Base-by-base conservation (phyloP, 2,113 vertebrate species). In the Bagarius yarrelli region DNA sequence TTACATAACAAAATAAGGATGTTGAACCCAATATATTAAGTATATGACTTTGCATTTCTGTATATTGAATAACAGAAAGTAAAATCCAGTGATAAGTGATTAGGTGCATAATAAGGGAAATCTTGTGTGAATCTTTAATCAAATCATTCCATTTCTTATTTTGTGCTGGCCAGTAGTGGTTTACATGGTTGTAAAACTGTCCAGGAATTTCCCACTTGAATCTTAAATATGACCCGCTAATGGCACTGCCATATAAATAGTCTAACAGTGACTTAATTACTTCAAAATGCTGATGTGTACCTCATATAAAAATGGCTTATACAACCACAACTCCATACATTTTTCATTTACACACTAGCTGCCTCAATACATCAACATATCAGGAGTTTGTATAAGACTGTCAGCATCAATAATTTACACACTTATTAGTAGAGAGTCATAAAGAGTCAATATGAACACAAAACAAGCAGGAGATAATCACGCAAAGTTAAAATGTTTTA, bases 351-450 rank as follows among this genome's bases (percentile, higher is more conserved):
- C 32, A 66, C 11, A 34, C 30, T 30, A 63, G 25, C 27, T 32
- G 27, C 8, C 61, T 19, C 61, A 64, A 19, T 34, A 64, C 8
- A 19, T 64, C 34, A 44, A 40, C 34, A 44, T 21, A 75, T 32
- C 30, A 53, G 30, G 30, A 34, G 30, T 36, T 88, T 90, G 91
- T 89, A 91, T 90, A 89, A 91, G 23, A 88, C 88, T 91, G 91
- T 90, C 91, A 89, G 88, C 88, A 89, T 89, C 89, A 89, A 93
- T 91, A 89, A 87, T 91, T 93, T 91, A 91, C 84, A 90, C 89
- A 89, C 88, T 91, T 88, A 92, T 92, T 90, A 88, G 89, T 87
- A 71, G 3, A 55, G 32, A 56, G 52, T 57, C 18, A 34, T 52
- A 40, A 5, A 44, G 27, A 86, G 36, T 84, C 72, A 85, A 64